Base-by-base conservation (phyloP, 2,888 invertebrate genomes). In the Lepetodrilus schrolli region DNA sequence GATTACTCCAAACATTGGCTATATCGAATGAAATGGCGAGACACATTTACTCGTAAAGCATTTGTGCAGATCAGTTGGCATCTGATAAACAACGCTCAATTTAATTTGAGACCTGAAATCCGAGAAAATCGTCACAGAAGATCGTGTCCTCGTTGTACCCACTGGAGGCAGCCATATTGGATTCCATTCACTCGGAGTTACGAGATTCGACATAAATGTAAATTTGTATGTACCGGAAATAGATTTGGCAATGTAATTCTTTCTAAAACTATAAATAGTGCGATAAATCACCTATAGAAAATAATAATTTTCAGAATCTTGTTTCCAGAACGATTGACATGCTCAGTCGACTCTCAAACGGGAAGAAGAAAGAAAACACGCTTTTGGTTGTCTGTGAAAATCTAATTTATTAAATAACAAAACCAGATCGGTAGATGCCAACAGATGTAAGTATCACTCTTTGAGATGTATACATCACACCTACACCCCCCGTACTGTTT, bases 161-260 rank as follows among this genome's bases (percentile, higher is more conserved):
- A 48, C 66, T 85, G 86, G 87, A 77, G 74, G 86, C 84, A 65
- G 87, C 86, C 87, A 87, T 87, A 20, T 84, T 86, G 49, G 37
- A 66, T 73, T 51, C 37, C 8, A 26, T 81, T 82, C 26, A 83
- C 83, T 72, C 84, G 82, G 17, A 43, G 8, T 21, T 0, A 47
- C 68, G 68, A 68, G 68, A 68, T 36, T 65, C 7, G 17, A 21
- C 34, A 13, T 43, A 36, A 50, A 23, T 58, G 7, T 1, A 48
- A 3, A 48, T 48, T 20, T 20, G 21, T 21, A 17, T 48, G 5
- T 1, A 7, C 21, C 20, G 17, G 5, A 17, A 48, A 17, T n/a
- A n/a, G 1, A 48, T 48, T 17, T 48, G 4, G 7, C 3, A 2
- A 48, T 17, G 17, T n/a, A 1, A 5, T 48, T 48, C 21, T 2